Conservation (phyloP, 2,797 vertebrate species). For the Lophius americanus region DNA sequence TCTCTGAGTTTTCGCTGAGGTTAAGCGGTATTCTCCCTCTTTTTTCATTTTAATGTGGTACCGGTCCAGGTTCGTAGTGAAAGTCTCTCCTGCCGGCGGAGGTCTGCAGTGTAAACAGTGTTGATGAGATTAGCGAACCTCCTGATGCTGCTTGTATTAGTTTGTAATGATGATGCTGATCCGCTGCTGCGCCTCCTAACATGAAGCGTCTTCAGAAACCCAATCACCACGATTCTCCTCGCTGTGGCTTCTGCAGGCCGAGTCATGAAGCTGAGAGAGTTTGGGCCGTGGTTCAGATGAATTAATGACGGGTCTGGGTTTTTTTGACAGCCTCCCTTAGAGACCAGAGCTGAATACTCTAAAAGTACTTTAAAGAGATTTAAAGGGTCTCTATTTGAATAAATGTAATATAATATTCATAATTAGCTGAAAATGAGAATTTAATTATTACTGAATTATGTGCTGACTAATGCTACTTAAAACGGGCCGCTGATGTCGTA, state of each 20-base stretch:
- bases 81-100: neutral
- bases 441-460: too few relatives aligned
- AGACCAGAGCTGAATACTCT: too few relatives aligned
- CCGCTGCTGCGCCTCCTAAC: slow-evolving; percentile 5
- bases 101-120: slow-evolving; percentile 4
- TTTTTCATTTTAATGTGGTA: neutral
- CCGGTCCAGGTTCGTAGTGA: too few relatives aligned
- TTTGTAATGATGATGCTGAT: slow-evolving; percentile 50
- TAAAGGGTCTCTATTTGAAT: too few relatives aligned
- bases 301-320: slow-evolving; percentile 9
- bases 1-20: neutral
- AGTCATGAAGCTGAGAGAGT: slow-evolving; percentile 15
- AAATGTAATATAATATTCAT: too few relatives aligned
- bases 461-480: too few relatives aligned
- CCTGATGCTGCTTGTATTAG: slow-evolving; percentile 31
- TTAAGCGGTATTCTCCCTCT: slow-evolving; percentile 1
- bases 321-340: slow-evolving; percentile 3
- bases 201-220: slow-evolving; percentile 17
- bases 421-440: too few relatives aligned
- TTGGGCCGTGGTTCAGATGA: slow-evolving; percentile 27
- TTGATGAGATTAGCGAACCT: slow-evolving; percentile 8
- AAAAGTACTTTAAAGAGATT: too few relatives aligned
- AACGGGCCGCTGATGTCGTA: too few relatives aligned
- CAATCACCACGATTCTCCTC: slow-evolving; percentile 3
- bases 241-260: neutral